Percentiles rank a stretch among this genome's conserved stretches.
phyloP scores from a whole-genome alignment of 1,140 invertebrate species.

The Asobara japonica region DNA sequence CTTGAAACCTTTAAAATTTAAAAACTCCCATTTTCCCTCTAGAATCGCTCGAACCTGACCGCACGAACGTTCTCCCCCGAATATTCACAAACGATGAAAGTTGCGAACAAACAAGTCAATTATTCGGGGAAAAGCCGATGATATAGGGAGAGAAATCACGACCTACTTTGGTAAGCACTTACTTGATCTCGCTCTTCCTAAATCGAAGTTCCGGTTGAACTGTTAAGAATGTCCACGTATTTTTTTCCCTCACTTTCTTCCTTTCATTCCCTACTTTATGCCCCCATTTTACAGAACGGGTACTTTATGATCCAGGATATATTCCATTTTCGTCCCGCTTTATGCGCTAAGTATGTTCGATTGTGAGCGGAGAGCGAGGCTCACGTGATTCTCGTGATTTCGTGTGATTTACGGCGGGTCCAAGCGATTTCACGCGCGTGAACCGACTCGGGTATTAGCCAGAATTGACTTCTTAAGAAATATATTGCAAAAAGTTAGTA shows the following conservation, averaged over 20 bases:
- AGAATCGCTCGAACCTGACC: no score
- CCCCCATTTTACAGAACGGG: background rate
- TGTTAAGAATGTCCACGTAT: constrained; percentile 28
- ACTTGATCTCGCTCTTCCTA: constrained; percentile 17
- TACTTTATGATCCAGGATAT: constrained; percentile 43
- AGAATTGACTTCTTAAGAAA: background rate
- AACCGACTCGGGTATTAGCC: constrained; percentile 3
- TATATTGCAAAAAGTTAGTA: background rate
- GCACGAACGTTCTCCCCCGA: no score
- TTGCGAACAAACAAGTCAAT: background rate
- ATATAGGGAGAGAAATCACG: constrained; percentile 2
- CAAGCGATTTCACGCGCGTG: background rate
- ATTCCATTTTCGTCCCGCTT: constrained; percentile 55
- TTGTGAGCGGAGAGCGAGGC: constrained; percentile 53
- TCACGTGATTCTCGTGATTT: constrained; percentile 25
- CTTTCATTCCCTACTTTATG: background rate
- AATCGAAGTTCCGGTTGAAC: constrained; percentile 27
- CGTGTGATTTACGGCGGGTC: background rate
- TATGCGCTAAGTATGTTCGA: constrained; percentile 63
- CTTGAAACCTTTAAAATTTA: no score
- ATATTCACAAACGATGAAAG: no score
- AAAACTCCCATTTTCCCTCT: no score
- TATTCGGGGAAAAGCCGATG: background rate
- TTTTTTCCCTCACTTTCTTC: background rate
- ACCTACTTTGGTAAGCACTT: constrained; percentile 22